Conservation (phyloP, 1,140 invertebrate species). For the Delia radicum region DNA sequence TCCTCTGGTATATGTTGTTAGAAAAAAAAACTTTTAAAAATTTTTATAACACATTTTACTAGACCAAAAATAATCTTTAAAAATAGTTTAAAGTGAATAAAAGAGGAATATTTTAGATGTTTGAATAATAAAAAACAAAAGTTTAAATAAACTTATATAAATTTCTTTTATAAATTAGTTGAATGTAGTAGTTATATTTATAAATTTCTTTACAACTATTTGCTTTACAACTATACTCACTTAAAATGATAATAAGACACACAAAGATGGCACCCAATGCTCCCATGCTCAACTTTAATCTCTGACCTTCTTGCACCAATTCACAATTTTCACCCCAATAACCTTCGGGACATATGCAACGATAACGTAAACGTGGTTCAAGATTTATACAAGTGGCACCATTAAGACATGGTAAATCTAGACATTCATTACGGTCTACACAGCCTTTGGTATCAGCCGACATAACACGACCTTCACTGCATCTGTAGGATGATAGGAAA, state of each 20-base stretch:
- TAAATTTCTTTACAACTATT: too few relatives aligned
- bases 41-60: too few relatives aligned
- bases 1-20: too few relatives aligned
- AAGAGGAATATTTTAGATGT: too few relatives aligned
- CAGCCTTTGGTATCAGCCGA: constrained; percentile 63
- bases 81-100: too few relatives aligned
- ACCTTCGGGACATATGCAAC: constrained; percentile 62
- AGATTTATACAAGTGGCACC: constrained; percentile 63
- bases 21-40: too few relatives aligned
- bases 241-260: constrained; percentile 64
- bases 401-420: constrained; percentile 64
- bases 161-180: too few relatives aligned
- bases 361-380: constrained; percentile 60
- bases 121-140: too few relatives aligned
- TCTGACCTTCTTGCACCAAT: constrained; percentile 63
- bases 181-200: too few relatives aligned
- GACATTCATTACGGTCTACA: constrained; percentile 65
- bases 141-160: too few relatives aligned
- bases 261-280: constrained; percentile 65
- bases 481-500: constrained; percentile 49
- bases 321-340: constrained; percentile 69
- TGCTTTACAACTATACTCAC: constrained; percentile 60
- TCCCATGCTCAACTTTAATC: constrained; percentile 63
- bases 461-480: constrained; percentile 62
- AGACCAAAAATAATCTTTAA: too few relatives aligned